phyloP scores from a whole-genome alignment of 2,113 vertebrate genomes.

The Panthera uncia region DNA sequence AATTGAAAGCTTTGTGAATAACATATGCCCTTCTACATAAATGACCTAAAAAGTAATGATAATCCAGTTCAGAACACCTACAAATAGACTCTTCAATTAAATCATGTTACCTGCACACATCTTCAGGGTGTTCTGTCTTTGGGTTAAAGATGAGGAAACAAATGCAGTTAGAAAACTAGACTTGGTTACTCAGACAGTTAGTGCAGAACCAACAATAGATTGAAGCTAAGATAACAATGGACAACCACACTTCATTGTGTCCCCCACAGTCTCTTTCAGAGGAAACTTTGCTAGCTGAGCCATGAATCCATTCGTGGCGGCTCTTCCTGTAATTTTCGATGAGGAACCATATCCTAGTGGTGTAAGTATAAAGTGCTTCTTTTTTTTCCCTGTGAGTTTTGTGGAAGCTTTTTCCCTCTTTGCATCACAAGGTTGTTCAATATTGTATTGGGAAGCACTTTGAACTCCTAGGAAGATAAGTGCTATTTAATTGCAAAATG shows the following conservation, averaged over 20 bases:
- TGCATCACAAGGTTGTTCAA: conserved; percentile 47
- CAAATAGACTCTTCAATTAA: background rate
- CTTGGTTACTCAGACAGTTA: background rate
- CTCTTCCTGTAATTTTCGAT: background rate
- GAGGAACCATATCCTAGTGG: background rate
- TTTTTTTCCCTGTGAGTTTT: background rate
- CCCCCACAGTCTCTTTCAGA: background rate
- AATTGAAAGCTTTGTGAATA: background rate
- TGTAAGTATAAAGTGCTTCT: background rate
- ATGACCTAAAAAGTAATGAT: background rate
- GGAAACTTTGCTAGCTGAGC: background rate
- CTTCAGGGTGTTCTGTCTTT: background rate
- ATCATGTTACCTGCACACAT: background rate
- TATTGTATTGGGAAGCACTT: conserved; percentile 66
- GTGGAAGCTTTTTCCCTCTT: background rate
- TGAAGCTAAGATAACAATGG: background rate
- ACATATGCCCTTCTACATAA: background rate
- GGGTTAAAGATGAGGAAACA: conserved; percentile 14
- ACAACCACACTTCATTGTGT: background rate
- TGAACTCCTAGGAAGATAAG: conserved; percentile 73
- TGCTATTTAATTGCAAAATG: conserved; percentile 74
- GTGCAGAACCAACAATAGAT: background rate
- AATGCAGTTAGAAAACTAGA: background rate
- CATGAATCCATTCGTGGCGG: background rate
- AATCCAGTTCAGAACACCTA: background rate